Conservation (phyloP, 2,888 invertebrate genomes). For the Eupithecia pulchellata region DNA sequence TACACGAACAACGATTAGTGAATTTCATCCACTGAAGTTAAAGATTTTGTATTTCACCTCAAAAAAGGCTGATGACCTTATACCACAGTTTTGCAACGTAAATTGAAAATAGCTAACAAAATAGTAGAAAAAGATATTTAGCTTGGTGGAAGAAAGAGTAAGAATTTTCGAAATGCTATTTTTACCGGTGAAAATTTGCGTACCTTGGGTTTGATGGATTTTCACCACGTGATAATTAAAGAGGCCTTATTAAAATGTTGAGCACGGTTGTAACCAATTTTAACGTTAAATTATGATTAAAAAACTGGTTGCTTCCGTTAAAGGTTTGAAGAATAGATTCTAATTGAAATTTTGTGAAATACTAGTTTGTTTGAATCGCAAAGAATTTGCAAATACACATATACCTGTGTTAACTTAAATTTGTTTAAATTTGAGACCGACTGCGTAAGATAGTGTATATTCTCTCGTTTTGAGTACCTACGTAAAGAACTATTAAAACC, state of each 20-base stretch:
- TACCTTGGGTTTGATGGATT: background rate
- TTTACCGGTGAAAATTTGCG: background rate
- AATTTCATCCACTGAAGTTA: background rate
- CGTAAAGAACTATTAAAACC: too few relatives aligned
- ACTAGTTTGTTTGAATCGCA: background rate
- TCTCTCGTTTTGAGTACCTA: too few relatives aligned
- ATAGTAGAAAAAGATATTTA: too few relatives aligned
- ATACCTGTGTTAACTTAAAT: background rate
- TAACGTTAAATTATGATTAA: background rate
- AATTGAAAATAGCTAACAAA: too few relatives aligned
- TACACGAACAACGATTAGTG: background rate
- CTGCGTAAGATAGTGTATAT: too few relatives aligned
- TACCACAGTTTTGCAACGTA: background rate
- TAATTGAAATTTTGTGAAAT: background rate
- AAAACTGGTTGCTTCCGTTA: background rate
- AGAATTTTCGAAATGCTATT: background rate
- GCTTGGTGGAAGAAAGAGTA: too few relatives aligned
- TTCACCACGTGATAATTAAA: background rate
- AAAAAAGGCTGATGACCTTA: background rate
- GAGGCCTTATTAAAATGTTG: background rate
- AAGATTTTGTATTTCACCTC: too few relatives aligned
- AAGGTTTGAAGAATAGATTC: background rate
- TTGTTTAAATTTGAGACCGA: too few relatives aligned
- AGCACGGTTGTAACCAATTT: background rate
- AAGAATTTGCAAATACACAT: too few relatives aligned